Conservation (phyloP, 2,888 invertebrate species). For the Chrysolina americana region DNA sequence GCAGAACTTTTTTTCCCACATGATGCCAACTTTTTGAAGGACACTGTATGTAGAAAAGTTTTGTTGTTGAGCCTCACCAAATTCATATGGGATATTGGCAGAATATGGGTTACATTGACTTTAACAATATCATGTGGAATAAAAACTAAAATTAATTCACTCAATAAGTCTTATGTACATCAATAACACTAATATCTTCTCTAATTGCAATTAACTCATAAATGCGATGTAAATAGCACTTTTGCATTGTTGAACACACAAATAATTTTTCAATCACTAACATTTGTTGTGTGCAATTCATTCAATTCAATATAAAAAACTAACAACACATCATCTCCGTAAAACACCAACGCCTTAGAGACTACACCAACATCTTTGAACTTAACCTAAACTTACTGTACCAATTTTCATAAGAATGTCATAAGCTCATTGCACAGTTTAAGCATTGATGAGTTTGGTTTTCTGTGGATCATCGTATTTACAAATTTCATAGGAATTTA, state of each 20-base stretch:
- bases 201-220: not conserved
- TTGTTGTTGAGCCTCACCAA: too few species aligned
- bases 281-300: not conserved
- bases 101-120: not conserved
- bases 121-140: not conserved
- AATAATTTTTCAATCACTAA: not conserved
- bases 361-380: constrained; percentile 11
- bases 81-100: too few species aligned
- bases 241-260: not conserved
- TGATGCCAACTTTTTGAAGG: too few species aligned
- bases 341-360: constrained; percentile 6
- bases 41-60: too few species aligned
- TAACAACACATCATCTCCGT: not conserved
- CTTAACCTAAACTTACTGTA: constrained; percentile 12
- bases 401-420: constrained; percentile 17
- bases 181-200: not conserved
- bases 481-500: constrained; percentile 64
- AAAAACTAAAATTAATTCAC: constrained; percentile 1
- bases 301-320: constrained; percentile 5
- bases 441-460: constrained; percentile 51
- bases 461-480: constrained; percentile 63
- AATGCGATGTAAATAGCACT: not conserved
- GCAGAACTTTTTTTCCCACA: too few species aligned
- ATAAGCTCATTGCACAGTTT: constrained; percentile 31
- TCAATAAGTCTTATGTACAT: constrained; percentile 6